Evolutionary conservation across 2,888 invertebrate species (phyloP).

Genomic region (Xestia ashworthii): DNA sequence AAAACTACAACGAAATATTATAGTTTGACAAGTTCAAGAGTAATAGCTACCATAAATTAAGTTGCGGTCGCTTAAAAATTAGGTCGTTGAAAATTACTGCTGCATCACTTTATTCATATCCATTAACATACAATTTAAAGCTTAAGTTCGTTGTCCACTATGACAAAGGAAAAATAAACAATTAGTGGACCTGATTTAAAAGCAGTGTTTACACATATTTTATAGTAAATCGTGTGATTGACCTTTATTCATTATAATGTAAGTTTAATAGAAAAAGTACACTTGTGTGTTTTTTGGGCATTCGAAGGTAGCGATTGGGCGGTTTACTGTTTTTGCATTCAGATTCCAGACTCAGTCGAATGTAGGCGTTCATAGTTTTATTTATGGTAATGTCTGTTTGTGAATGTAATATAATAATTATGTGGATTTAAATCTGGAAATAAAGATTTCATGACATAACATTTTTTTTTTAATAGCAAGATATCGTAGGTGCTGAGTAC

Average conservation of each 20-base stretch:
- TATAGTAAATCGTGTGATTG: not conserved
- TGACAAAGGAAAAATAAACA: not conserved
- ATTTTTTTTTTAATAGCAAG: too few relatives aligned
- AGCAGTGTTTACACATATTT: not conserved
- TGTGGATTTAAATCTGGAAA: too few relatives aligned
- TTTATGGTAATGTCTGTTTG: too few relatives aligned
- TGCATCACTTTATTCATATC: slow-evolving; percentile 4
- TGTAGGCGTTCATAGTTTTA: not conserved
- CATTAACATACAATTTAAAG: slow-evolving; percentile 17
- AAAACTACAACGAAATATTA: slow-evolving; percentile 4
- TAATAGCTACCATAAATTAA: not conserved
- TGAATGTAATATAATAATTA: too few relatives aligned
- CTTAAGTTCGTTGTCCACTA: not conserved
- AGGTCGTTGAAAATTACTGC: not conserved
- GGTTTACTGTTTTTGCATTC: not conserved
- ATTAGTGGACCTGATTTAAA: not conserved
- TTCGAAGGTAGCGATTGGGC: not conserved
- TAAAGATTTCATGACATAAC: too few relatives aligned
- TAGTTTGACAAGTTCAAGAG: not conserved
- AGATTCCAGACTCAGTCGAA: not conserved
- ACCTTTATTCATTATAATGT: not conserved
- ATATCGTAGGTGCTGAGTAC: too few relatives aligned
- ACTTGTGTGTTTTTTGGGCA: not conserved
- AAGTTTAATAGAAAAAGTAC: not conserved
- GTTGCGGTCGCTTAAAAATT: not conserved